Evolutionary conservation across 2,797 vertebrate species (phyloP), one percentile per base, ranked within the genome.

Genomic region (Anas acuta): DNA sequence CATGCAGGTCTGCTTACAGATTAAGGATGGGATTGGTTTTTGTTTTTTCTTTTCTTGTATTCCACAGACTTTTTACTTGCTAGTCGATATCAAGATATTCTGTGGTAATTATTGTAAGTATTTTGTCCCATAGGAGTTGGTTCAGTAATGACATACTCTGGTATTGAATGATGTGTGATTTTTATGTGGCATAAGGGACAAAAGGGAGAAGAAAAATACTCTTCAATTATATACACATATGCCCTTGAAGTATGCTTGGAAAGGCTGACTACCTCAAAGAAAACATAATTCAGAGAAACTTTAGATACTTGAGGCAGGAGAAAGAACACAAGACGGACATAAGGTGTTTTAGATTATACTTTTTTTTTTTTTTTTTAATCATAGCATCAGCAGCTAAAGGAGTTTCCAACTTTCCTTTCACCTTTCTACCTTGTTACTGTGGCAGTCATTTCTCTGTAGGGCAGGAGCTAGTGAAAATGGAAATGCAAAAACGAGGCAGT

Each of bases 61-160:
- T 5, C 12, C 5, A 2, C 17, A 32, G 20, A 43, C 1, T 1
- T 22, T 56, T 0, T 11, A 51, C 28, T 70, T 72, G 15, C 1
- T 17, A 54, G 26, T 54, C 13, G 37, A 8, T 35, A 18, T 56
- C 33, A 25, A 11, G 58, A n/a, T 26, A 5, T 7, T 13, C 10
- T 25, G 54, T 60, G 64, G 28, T 78, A 26, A 11, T 25, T 32
- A 30, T 18, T 2, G 2, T 30, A 20, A 62, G 11, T 20, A 37
- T 56, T 53, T 28, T 11, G n/a, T 64, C n/a, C 32, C 33, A 8
- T 20, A 30, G 56, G 35, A 84, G 21, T 0, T 64, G 23, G 5
- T 51, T 90, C 28, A 53, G 45, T 37, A 23, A 35, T 21, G 4
- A 9, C 54, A 8, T 19, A 61, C 58, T 9, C 15, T 67, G 65